phyloP scores from a whole-genome alignment of 1,140 invertebrate species.

The Paraescarpia echinospica region DNA sequence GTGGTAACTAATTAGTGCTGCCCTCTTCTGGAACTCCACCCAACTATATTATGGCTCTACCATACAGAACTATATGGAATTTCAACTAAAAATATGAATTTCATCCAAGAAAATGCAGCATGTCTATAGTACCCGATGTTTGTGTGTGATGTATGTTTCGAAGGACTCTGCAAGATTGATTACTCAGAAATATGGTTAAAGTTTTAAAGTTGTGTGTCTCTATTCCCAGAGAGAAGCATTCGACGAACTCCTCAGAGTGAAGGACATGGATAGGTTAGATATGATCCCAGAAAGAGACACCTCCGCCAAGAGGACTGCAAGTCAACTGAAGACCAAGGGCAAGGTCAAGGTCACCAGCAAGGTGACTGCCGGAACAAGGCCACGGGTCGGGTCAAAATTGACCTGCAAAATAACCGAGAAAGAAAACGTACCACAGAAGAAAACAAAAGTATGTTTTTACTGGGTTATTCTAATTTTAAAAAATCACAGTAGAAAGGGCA shows the following conservation, averaged over 20 bases:
- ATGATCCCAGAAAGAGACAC: conserved; percentile 21
- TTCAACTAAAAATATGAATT: too few relatives aligned
- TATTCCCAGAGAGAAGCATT: conserved; percentile 36
- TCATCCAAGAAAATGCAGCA: too few relatives aligned
- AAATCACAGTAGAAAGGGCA: too few relatives aligned
- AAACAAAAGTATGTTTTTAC: background rate
- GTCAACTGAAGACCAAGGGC: background rate
- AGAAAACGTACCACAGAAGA: background rate
- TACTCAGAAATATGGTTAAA: too few relatives aligned
- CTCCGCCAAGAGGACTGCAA: background rate
- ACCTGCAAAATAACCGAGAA: background rate
- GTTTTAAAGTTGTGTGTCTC: background rate
- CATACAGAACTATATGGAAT: too few relatives aligned
- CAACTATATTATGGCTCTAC: too few relatives aligned
- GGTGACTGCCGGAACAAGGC: background rate
- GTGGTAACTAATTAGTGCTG: too few relatives aligned
- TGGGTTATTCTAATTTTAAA: background rate
- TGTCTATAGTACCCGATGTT: too few relatives aligned
- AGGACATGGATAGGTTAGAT: background rate
- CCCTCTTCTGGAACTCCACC: too few relatives aligned
- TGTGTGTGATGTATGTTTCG: too few relatives aligned
- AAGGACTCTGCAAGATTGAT: too few relatives aligned
- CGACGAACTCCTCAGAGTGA: conserved; percentile 9
- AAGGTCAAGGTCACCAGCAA: background rate
- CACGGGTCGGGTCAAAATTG: background rate